These are phyloP conservation scores for Astur gentilis DNA, from an alignment of 2,113 vertebrate species.

Conservation along the genomic window DNA sequence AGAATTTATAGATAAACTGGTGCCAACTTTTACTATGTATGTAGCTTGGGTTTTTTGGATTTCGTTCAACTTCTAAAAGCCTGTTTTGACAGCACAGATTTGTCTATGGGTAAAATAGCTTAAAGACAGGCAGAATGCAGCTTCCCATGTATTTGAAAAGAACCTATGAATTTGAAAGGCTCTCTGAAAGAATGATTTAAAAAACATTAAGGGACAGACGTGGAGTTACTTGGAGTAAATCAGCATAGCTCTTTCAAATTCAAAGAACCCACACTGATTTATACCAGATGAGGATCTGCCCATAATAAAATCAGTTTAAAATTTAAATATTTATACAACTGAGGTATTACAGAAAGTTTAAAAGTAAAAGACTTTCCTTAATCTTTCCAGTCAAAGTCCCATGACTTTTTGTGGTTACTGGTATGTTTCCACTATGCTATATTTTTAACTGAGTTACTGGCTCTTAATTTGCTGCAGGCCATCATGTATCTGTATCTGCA, in stretches of 20 bases:
- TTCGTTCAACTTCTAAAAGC: slow-evolving; percentile 61
- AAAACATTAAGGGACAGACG: not conserved
- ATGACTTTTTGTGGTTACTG: slow-evolving; percentile 3
- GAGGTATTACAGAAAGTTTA: slow-evolving; percentile 19
- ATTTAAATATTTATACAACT: slow-evolving; percentile 49
- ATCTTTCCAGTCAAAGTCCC: not conserved
- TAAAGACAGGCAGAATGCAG: slow-evolving; percentile 8
- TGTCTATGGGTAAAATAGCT: slow-evolving; percentile 41
- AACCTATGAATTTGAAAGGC: not conserved
- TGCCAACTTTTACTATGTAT: slow-evolving; percentile 36
- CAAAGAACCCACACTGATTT: slow-evolving; percentile 34
- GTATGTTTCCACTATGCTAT: not conserved
- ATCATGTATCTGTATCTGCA: not conserved
- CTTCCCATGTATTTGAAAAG: not conserved
- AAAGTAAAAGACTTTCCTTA: slow-evolving; percentile 12
- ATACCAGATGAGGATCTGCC: slow-evolving; percentile 35
- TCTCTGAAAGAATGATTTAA: not conserved
- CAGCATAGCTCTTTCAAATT: slow-evolving; percentile 5
- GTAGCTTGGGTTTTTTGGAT: slow-evolving; percentile 14
- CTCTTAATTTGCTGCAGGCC: not conserved
- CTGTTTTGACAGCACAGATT: slow-evolving; percentile 59
- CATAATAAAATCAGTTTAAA: slow-evolving; percentile 35
- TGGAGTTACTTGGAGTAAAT: not conserved
- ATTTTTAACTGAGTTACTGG: not conserved
- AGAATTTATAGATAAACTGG: slow-evolving; percentile 40